Conservation (phyloP, 1,140 invertebrate species). For the Dendroctonus valens region DNA sequence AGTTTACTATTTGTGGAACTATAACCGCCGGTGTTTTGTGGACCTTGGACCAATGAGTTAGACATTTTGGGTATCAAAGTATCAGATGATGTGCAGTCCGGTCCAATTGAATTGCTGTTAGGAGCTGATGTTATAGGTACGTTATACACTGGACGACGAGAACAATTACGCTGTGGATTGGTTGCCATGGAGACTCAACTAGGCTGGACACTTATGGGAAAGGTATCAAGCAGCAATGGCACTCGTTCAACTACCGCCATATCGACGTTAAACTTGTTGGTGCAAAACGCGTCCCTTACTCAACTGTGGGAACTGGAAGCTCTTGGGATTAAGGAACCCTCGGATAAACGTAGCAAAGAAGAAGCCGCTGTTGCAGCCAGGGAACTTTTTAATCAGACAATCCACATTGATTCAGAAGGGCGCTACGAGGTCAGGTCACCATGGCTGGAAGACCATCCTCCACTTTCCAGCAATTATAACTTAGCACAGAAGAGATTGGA, state of each 20-base stretch:
- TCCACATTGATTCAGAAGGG: constrained; percentile 10
- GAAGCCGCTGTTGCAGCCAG: neutral
- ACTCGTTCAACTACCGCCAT: neutral
- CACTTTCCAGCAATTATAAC: constrained; percentile 2
- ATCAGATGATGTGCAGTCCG: too few relatives aligned
- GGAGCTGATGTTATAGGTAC: too few relatives aligned
- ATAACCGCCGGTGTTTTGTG: too few relatives aligned
- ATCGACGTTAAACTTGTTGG: constrained; percentile 2
- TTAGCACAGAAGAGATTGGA: constrained; percentile 25
- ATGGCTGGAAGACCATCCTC: constrained; percentile 2
- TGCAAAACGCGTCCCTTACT: constrained; percentile 3
- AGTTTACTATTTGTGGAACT: too few relatives aligned
- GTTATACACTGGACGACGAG: too few relatives aligned
- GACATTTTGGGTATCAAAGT: too few relatives aligned
- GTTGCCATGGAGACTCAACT: too few relatives aligned
- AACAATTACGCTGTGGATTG: too few relatives aligned
- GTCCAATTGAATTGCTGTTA: too few relatives aligned
- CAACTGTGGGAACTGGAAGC: constrained; percentile 7
- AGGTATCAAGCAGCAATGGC: too few relatives aligned
- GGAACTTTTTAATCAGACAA: constrained; percentile 14
- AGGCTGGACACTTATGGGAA: too few relatives aligned
- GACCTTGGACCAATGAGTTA: too few relatives aligned
- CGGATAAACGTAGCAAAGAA: neutral
- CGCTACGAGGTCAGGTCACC: constrained; percentile 17
- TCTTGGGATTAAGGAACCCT: constrained; percentile 1